These are phyloP conservation scores for Lissocephala sabroskyi DNA, from an alignment of 2,888 invertebrate species.

Conservation along the genomic window DNA sequence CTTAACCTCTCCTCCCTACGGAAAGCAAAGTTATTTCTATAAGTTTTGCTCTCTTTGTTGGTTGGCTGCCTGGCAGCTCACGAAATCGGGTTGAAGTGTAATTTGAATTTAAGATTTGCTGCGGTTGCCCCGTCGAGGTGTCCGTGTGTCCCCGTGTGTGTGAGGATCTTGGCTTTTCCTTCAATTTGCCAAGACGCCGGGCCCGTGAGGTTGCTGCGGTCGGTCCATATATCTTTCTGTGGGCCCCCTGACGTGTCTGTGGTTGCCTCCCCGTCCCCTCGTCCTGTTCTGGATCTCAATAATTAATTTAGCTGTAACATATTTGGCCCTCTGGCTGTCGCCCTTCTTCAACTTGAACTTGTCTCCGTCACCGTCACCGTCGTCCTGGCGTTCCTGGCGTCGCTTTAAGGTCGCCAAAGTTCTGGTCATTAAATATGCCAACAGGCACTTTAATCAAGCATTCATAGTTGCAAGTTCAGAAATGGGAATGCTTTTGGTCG, in stretches of 20 bases:
- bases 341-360: slow-evolving; percentile 10
- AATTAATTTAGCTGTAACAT: slow-evolving; percentile 58
- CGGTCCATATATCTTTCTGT: slow-evolving; percentile 14
- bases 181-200: too few species aligned
- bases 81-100: slow-evolving; percentile 57
- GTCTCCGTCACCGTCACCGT: background rate
- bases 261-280: background rate
- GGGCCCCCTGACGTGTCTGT: slow-evolving; percentile 20
- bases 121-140: slow-evolving; percentile 48
- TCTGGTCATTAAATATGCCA: slow-evolving; percentile 5
- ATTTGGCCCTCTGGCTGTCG: slow-evolving; percentile 35
- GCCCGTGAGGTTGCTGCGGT: slow-evolving; percentile 18
- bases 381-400: background rate
- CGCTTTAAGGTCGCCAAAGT: slow-evolving; percentile 4
- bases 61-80: slow-evolving; percentile 28
- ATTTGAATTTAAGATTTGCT: slow-evolving; percentile 65
- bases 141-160: too few species aligned
- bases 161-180: slow-evolving; percentile 6
- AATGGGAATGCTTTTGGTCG: slow-evolving; percentile 20
- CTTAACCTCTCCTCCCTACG: too few species aligned
- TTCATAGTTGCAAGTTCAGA: slow-evolving; percentile 59
- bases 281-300: slow-evolving; percentile 28
- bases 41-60: slow-evolving; percentile 52
- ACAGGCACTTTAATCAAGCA: slow-evolving; percentile 47
- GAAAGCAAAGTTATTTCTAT: slow-evolving; percentile 48